These are phyloP conservation scores for Norana najaformis DNA, from an alignment of 2,888 invertebrate species.

Conservation along the genomic window DNA sequence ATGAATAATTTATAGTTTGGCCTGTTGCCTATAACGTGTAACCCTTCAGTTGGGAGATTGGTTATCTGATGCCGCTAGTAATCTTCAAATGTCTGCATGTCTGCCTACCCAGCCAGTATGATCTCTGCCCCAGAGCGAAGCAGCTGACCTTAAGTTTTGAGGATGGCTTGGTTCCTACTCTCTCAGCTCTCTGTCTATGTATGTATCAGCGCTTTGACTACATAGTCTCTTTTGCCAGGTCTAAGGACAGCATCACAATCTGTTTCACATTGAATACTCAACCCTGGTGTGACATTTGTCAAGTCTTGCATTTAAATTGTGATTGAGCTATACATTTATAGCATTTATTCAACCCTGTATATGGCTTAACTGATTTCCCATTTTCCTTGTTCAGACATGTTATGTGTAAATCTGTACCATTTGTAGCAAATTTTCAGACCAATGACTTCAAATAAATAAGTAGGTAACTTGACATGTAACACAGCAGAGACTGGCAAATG, in stretches of 20 bases:
- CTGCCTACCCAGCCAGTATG: background rate
- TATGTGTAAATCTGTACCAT: background rate
- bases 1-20: background rate
- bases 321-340: background rate
- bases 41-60: constrained; percentile 5
- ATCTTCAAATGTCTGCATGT: background rate
- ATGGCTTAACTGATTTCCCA: background rate
- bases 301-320: background rate
- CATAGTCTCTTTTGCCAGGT: background rate
- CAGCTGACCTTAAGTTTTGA: background rate
- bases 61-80: constrained; percentile 7
- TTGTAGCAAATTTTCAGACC: background rate
- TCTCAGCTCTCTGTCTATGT: constrained; percentile 13
- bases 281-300: background rate
- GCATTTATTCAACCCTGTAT: background rate
- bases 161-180: background rate
- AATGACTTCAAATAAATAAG: background rate
- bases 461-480: too few species aligned
- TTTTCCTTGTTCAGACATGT: background rate
- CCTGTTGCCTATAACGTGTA: background rate
- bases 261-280: background rate
- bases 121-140: background rate
- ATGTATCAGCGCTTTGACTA: background rate
- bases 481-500: too few species aligned
- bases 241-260: background rate